phyloP scores from a whole-genome alignment of 2,797 vertebrate species.

The Cyprinodon diabolis region DNA sequence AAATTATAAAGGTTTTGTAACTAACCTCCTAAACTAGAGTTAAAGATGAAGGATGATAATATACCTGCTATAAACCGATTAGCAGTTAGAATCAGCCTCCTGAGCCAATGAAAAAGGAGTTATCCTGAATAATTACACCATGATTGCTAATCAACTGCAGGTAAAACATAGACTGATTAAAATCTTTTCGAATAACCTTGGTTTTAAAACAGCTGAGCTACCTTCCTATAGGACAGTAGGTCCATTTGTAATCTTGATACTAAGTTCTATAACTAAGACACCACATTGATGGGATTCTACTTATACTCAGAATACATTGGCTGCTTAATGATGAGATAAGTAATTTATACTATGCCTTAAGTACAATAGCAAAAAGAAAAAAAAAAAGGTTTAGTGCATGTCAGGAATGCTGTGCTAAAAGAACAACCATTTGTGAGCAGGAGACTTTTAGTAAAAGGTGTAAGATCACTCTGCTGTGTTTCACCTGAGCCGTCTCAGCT shows the following conservation, averaged over 20 bases:
- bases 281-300: constrained; percentile 26
- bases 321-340: constrained; percentile 43
- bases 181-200: neutral
- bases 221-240: constrained; percentile 21
- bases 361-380: constrained; percentile 25
- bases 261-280: constrained; percentile 45
- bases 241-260: constrained; percentile 53
- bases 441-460: constrained; percentile 35
- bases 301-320: constrained; percentile 44
- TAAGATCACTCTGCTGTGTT: constrained; percentile 11
- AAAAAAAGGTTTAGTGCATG: constrained; percentile 46
- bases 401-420: constrained; percentile 35
- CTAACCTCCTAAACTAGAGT: neutral
- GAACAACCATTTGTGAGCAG: constrained; percentile 36
- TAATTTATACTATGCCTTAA: constrained; percentile 32
- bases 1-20: neutral
- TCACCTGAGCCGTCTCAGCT: constrained; percentile 25
- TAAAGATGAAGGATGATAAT: neutral
- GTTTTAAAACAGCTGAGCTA: neutral
- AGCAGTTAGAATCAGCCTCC: neutral
- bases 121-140: neutral
- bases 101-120: neutral
- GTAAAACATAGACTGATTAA: neutral
- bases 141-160: neutral
- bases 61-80: neutral